These are phyloP conservation scores for Rhagonycha fulva DNA, from an alignment of 2,888 invertebrate species.

Conservation along the genomic window DNA sequence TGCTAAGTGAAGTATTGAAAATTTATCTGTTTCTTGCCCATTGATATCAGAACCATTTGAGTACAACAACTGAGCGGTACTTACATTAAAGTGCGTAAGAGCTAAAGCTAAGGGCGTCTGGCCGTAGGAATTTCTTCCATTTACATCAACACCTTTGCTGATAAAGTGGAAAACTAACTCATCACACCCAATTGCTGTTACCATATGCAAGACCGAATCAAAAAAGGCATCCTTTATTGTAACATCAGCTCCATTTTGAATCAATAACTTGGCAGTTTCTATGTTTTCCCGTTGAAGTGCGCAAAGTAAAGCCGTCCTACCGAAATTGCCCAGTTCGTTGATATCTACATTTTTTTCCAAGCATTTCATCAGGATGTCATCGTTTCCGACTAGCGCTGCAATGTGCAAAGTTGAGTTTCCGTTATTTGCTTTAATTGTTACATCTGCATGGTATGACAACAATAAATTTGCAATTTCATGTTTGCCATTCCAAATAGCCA, in stretches of 20 bases:
- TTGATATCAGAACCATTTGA: background rate
- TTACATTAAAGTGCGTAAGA: background rate
- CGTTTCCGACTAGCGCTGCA: background rate
- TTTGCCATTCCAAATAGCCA: background rate
- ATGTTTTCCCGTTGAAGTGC: background rate
- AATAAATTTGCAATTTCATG: background rate
- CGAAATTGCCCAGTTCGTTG: background rate
- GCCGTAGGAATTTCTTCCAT: background rate
- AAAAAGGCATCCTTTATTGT: background rate
- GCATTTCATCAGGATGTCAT: background rate
- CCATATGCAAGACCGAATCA: background rate
- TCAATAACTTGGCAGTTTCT: background rate
- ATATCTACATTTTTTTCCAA: background rate
- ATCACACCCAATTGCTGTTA: background rate
- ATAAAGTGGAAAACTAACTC: background rate
- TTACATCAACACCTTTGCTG: background rate
- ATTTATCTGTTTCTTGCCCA: background rate
- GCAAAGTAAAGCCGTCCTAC: background rate
- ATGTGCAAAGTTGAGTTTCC: background rate
- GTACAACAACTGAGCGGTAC: background rate
- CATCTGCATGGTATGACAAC: background rate
- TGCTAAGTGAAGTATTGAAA: background rate
- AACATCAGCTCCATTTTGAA: background rate
- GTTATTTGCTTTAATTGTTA: background rate
- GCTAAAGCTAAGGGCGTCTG: background rate